Conservation (phyloP, 2,113 vertebrate genomes). For the Anas platyrhynchos region DNA sequence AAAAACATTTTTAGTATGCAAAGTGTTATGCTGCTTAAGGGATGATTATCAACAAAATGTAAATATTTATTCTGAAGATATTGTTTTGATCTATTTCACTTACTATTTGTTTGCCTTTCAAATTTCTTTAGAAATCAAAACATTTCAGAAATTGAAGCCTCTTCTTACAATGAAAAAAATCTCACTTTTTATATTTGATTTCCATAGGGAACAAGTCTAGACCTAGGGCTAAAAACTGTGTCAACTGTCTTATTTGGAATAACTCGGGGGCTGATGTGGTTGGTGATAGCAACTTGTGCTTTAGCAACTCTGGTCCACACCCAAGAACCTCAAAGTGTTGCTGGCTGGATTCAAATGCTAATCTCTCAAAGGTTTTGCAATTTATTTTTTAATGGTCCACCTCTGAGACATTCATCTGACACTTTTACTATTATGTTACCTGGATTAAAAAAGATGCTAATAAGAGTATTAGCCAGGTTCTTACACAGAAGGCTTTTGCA, state of each 20-base stretch:
- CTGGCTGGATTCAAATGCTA: conserved; percentile 72
- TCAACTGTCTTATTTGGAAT: conserved; percentile 26
- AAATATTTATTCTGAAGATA: not conserved
- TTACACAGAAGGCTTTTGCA: conserved; percentile 70
- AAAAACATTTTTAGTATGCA: not conserved
- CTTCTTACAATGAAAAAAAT: conserved; percentile 17
- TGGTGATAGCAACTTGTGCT: conserved; percentile 21
- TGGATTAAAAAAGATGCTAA: conserved; percentile 75
- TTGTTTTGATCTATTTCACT: not conserved
- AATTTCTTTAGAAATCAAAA: conserved; percentile 4
- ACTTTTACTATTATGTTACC: conserved; percentile 70
- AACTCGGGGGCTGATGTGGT: conserved; percentile 33
- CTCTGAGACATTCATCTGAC: conserved; percentile 76
- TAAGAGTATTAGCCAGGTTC: conserved; percentile 72
- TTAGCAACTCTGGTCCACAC: conserved; percentile 41
- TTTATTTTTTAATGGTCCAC: conserved; percentile 80
- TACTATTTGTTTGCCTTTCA: not conserved
- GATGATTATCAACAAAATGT: not conserved
- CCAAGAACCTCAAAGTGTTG: conserved; percentile 65
- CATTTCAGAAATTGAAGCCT: conserved; percentile 24
- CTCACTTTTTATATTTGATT: conserved; percentile 3
- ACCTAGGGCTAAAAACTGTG: not conserved
- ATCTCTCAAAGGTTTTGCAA: conserved; percentile 70
- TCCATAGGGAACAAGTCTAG: not conserved
- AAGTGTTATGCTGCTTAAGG: not conserved